Base-by-base conservation (phyloP, 2,113 vertebrate genomes). In the Aegotheles bennettii region DNA sequence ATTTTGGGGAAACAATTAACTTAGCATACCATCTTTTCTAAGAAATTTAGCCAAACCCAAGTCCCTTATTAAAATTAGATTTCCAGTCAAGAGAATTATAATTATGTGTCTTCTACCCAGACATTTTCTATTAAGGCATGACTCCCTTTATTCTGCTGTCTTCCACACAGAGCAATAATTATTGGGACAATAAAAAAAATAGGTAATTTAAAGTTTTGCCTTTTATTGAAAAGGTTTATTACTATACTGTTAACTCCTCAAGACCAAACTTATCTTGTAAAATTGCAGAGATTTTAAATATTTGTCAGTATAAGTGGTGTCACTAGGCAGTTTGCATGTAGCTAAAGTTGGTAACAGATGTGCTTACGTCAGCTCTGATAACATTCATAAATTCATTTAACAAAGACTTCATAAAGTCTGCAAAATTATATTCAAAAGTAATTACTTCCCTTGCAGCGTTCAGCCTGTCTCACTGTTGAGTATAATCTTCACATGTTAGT, bases 61-160 rank as follows among this genome's bases (percentile, higher is more conserved):
- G 51, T 81, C n/a, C 63, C 43, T 90, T 86, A 90, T 93, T 95
- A 90, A 94, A 94, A 94, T 51, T 78, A 84, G 69, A 89, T 87
- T 96, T 91, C 87, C 86, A 94, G 86, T 91, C 77, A 81, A 83
- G 54, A 82, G 75, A 93, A 89, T 95, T 78, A 74, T 81, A 94
- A 96, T 94, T 93, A 96, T 43, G 56, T 92, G 80, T 92, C 53
- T 94, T 87, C 69, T 90, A 95, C 75, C 84, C 87, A 94, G 93
- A 94, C 89, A 64, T 82, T 91, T 97, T 96, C 51, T 94, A 76
- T 94, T 92, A 89, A 87, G 73, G 68, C 50, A 70, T 79, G 84
- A 71, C 59, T 91, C 50, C 38, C 31, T 94, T 88, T 88, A 82
- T 94, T 81, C 56, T 94, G 64, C 83, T 94, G 57, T 93, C 86